These are phyloP conservation scores for Crenuchus spilurus DNA, from an alignment of 2,797 vertebrate species.

Conservation along the genomic window DNA sequence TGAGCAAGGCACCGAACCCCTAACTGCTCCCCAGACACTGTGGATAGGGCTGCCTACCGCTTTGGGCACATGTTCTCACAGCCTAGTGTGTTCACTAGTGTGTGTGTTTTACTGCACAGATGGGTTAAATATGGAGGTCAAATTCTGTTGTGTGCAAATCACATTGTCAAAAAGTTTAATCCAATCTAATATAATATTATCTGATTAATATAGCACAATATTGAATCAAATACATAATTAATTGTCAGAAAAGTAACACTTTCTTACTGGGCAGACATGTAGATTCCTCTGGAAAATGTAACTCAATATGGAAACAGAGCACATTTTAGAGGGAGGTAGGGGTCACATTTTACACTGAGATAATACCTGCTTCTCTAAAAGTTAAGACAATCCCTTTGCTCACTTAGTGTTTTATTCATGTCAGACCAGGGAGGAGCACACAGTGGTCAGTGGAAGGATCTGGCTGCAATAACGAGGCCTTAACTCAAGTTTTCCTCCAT, in stretches of 20 bases:
- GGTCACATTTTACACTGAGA: conserved; percentile 32
- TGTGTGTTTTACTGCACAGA: too few species aligned
- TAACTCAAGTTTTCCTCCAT: neutral
- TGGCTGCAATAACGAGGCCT: neutral
- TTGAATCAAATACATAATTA: neutral
- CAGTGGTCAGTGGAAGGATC: neutral
- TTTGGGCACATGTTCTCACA: too few species aligned
- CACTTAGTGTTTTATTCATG: conserved; percentile 2
- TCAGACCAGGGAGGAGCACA: conserved; percentile 30
- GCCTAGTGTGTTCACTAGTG: too few species aligned
- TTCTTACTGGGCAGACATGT: neutral
- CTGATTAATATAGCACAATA: neutral
- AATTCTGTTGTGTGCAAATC: too few species aligned
- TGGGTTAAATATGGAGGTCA: too few species aligned
- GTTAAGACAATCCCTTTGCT: conserved; percentile 15
- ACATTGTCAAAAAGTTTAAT: too few species aligned
- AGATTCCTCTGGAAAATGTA: neutral
- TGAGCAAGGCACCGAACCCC: too few species aligned
- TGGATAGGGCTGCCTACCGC: too few species aligned
- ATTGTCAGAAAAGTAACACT: neutral
- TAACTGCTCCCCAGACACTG: too few species aligned
- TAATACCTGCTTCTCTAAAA: conserved; percentile 35
- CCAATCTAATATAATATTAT: too few species aligned
- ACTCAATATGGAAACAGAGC: conserved; percentile 1
- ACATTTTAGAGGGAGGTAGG: conserved; percentile 5